Percentiles rank a stretch among this genome's conserved stretches.
These are phyloP conservation scores for Neolamprologus sp. DNA, from an alignment of 2,113 vertebrate species.

Conservation along the genomic window DNA sequence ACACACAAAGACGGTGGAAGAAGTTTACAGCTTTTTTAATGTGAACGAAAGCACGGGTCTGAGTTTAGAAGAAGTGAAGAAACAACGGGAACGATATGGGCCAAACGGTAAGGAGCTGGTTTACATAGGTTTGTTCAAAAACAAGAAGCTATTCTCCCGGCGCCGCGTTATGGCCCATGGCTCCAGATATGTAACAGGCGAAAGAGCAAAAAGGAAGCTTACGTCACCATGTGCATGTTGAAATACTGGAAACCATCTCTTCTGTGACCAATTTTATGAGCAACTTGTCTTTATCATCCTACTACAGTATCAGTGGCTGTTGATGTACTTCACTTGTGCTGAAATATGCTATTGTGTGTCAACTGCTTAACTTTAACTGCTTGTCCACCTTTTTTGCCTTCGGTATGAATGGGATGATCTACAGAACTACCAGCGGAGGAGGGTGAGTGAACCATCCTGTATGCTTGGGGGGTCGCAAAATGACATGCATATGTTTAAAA, in stretches of 20 bases:
- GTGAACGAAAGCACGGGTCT: conserved; percentile 96
- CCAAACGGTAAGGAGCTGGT: conserved; percentile 83
- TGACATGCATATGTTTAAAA: background rate
- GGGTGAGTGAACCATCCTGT: conserved; percentile 69
- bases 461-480: background rate
- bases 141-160: background rate
- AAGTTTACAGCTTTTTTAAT: conserved; percentile 88
- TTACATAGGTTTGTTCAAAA: background rate
- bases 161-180: background rate
- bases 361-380: background rate
- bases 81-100: conserved; percentile 89
- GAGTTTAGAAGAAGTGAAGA: conserved; percentile 88
- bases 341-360: background rate
- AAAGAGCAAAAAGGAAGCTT: conserved; percentile 5
- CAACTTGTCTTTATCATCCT: background rate
- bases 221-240: conserved; percentile 43
- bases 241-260: background rate
- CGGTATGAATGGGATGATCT: conserved; percentile 38
- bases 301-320: background rate
- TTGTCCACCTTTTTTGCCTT: conserved; percentile 13
- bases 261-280: background rate
- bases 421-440: conserved; percentile 96
- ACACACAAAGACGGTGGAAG: conserved; percentile 97
- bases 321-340: background rate
- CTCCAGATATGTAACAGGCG: background rate